A percentile compares a stretch with the other conserved stretches of the same genome.
These are phyloP conservation scores for Setipinna tenuifilis DNA, from an alignment of 2,797 vertebrate species.

Conservation along the genomic window DNA sequence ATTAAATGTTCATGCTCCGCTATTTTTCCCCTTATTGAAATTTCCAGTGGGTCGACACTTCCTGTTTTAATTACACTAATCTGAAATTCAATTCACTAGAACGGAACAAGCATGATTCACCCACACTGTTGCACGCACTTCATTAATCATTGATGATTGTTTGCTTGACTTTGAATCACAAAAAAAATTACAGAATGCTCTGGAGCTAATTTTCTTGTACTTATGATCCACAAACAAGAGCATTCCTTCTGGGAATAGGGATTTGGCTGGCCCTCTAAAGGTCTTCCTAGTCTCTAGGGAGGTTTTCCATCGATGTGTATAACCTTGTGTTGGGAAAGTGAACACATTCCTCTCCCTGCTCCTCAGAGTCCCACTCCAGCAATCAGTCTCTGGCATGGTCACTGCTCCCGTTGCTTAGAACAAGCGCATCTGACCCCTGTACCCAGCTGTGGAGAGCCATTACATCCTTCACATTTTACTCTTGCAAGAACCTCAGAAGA, in stretches of 20 bases:
- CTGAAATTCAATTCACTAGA: not conserved
- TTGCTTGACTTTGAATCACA: conserved; percentile 34
- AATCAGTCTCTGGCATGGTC: not conserved
- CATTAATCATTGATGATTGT: conserved; percentile 40
- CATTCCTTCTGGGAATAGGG: conserved; percentile 19
- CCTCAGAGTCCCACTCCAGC: conserved; percentile 10
- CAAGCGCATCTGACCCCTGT: not conserved
- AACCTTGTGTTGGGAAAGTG: conserved; percentile 43
- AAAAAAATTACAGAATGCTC: conserved; percentile 21
- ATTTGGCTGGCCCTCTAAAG: conserved; percentile 10
- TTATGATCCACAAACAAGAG: conserved; percentile 39
- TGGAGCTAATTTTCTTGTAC: conserved; percentile 27
- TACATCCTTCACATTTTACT: not conserved
- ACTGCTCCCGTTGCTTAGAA: not conserved
- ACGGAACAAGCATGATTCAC: not conserved
- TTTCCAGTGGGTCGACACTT: conserved; percentile 13
- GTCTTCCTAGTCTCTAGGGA: conserved; percentile 28
- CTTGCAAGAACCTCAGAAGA: not conserved
- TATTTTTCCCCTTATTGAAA: not conserved
- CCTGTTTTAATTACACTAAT: conserved; percentile 1
- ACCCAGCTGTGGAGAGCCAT: not conserved
- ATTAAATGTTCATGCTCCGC: not conserved
- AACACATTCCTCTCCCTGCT: conserved; percentile 6
- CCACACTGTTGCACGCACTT: not conserved
- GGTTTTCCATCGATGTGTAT: conserved; percentile 2